Percentiles rank a stretch among this genome's conserved stretches.
phyloP scores from a whole-genome alignment of 1,140 invertebrate genomes.

The Lanistes nyassanus region DNA sequence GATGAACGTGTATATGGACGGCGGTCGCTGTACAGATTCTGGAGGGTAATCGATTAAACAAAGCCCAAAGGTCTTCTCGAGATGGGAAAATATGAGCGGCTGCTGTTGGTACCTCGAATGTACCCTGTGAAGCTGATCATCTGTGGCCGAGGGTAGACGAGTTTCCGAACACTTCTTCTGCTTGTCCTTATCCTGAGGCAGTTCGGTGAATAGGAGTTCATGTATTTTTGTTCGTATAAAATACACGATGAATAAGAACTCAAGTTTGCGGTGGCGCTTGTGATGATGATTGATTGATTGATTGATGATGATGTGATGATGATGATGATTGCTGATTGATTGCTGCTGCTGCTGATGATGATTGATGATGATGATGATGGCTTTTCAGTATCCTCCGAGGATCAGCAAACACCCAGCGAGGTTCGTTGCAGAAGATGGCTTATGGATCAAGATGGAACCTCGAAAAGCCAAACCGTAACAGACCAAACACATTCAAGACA shows the following conservation, averaged over 20 bases:
- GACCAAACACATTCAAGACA: too few relatives aligned
- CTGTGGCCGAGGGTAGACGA: too few relatives aligned
- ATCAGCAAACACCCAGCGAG: constrained; percentile 9
- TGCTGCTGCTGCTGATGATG: background rate
- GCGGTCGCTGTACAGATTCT: background rate
- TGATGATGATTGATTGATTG: too few relatives aligned
- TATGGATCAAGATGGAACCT: constrained; percentile 18
- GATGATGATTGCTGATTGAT: background rate
- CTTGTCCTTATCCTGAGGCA: too few relatives aligned
- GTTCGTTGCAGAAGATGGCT: constrained; percentile 3
- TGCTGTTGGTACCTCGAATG: too few relatives aligned
- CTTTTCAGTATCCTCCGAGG: constrained; percentile 10
- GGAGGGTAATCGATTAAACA: too few relatives aligned
- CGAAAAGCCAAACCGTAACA: background rate
- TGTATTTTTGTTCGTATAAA: too few relatives aligned
- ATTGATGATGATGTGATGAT: background rate
- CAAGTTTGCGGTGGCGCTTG: background rate
- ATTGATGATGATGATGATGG: background rate
- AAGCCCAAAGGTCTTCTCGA: background rate
- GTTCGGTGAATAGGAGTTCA: background rate
- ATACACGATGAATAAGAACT: background rate
- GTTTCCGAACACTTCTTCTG: too few relatives aligned
- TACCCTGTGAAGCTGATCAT: background rate
- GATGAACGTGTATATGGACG: background rate
- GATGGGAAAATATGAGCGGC: background rate